Conservation (phyloP, 2,888 invertebrate genomes). For the Macrophya annulata region DNA sequence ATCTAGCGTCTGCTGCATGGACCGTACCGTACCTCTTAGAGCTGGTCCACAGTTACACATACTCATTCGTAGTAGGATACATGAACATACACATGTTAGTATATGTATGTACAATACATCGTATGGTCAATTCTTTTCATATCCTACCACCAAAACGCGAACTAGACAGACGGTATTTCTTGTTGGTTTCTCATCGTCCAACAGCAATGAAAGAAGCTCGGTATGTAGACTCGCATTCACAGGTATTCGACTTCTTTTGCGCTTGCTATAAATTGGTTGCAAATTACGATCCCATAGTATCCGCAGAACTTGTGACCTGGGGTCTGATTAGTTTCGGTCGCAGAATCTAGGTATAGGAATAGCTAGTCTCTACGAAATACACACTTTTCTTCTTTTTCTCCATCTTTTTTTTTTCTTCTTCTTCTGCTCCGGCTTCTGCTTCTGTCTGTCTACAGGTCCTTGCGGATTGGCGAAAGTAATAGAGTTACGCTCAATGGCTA, state of each 20-base stretch:
- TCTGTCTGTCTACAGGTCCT: neutral
- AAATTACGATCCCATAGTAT: conserved; percentile 30
- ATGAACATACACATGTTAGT: neutral
- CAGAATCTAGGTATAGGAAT: conserved; percentile 21
- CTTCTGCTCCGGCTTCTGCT: neutral
- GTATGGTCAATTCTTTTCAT: neutral
- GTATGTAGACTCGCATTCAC: conserved; percentile 25
- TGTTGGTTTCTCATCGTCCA: neutral
- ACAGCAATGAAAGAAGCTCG: conserved; percentile 40
- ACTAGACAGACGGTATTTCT: conserved; percentile 9
- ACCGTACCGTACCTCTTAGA: neutral
- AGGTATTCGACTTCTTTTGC: conserved; percentile 9
- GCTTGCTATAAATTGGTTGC: conserved; percentile 28
- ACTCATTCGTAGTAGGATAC: neutral
- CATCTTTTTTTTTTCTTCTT: no score
- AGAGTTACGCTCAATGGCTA: conserved; percentile 48
- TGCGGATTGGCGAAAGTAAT: conserved; percentile 53
- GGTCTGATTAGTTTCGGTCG: conserved; percentile 49
- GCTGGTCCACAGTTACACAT: neutral
- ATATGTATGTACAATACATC: neutral
- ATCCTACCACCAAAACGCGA: neutral
- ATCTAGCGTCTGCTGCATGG: conserved; percentile 19
- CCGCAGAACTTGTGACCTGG: conserved; percentile 25
- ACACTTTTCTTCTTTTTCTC: neutral
- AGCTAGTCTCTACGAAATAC: conserved; percentile 42